Base-by-base conservation (phyloP, 2,888 invertebrate genomes). In the Apamea monoglypha region DNA sequence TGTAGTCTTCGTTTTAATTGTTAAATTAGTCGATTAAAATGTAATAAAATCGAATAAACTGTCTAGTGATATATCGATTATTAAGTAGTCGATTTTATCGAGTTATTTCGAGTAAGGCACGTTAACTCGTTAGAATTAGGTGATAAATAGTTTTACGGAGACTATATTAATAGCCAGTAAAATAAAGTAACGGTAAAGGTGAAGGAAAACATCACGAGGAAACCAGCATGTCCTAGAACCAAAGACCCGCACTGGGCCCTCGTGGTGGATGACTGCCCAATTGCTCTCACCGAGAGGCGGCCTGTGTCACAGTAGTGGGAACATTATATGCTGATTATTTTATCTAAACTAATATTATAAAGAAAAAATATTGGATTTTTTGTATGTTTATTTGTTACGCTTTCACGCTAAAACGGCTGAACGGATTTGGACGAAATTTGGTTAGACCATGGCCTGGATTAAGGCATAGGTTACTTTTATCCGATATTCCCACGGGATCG, bases 21-120 rank as follows among this genome's bases (percentile, higher is more conserved):
- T 73, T 40, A 59, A 53, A 82, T 73, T 77, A 79, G 44, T 68
- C 68, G 66, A 79, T 79, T 77, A 63, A 79, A 79, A 53, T 66
- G 74, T 69, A 66, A 72, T 79, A 69, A 79, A 85, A 74, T 72
- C 40, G 61, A 29, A 32, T 72, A 71, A 71, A 76, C 40, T n/a
- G 53, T n/a, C 32, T 36, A 40, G 44, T 74, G 29, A 72, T 64
- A 56, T 74, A 82, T 77, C 36, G 74, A 64, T 77, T 69, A 79
- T 44, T 63, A 69, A 75, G 74, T 75, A 67, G 47, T 74, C 64
- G 32, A 70, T 67, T 66, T 63, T 16, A 56, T 77, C 25, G 44
- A 66, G 64, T 44, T 79, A 66, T 73, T 70, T 56, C 6, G 25
- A 36, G 21, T 21, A 21, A 32, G 25, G 59, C 47, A 50, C 25